Percentiles rank a stretch among this genome's conserved stretches.
phyloP scores from a whole-genome alignment of 2,113 vertebrate species.

The Malurus melanocephalus region DNA sequence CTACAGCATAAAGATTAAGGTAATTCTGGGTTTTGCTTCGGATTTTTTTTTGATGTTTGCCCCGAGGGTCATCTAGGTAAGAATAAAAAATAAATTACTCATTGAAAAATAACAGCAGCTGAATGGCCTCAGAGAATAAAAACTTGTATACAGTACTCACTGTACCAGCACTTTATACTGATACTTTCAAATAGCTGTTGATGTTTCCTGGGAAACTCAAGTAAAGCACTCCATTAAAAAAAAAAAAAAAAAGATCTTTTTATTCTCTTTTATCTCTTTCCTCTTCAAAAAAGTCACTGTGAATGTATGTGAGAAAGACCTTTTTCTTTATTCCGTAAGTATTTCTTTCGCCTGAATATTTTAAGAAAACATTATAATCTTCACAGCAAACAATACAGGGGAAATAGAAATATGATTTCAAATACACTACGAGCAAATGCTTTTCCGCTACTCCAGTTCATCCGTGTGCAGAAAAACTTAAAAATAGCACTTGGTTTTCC shows the following conservation, averaged over 20 bases:
- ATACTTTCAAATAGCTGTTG: background rate
- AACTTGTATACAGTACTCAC: background rate
- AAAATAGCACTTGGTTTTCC: background rate
- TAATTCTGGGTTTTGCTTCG: slow-evolving; percentile 90
- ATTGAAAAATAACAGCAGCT: slow-evolving; percentile 9
- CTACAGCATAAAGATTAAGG: slow-evolving; percentile 90
- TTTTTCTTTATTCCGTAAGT: background rate
- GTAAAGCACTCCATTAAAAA: background rate
- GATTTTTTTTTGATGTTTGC: slow-evolving; percentile 88
- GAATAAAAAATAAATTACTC: background rate
- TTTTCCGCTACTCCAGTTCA: background rate
- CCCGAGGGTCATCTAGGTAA: slow-evolving; percentile 80
- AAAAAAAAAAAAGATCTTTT: background rate
- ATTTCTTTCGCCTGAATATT: background rate
- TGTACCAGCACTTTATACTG: background rate
- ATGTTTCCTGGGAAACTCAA: background rate
- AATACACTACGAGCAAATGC: background rate
- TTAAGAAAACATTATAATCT: background rate
- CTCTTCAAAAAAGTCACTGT: background rate
- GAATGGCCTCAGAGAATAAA: background rate
- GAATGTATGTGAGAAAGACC: background rate
- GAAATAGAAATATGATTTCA: background rate
- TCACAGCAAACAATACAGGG: background rate
- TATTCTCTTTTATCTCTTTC: background rate
- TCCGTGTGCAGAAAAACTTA: background rate